A percentile compares a stretch with the other conserved stretches of the same genome.
These are phyloP conservation scores for Megalops cyprinoides DNA, from an alignment of 2,797 vertebrate species.

Conservation along the genomic window DNA sequence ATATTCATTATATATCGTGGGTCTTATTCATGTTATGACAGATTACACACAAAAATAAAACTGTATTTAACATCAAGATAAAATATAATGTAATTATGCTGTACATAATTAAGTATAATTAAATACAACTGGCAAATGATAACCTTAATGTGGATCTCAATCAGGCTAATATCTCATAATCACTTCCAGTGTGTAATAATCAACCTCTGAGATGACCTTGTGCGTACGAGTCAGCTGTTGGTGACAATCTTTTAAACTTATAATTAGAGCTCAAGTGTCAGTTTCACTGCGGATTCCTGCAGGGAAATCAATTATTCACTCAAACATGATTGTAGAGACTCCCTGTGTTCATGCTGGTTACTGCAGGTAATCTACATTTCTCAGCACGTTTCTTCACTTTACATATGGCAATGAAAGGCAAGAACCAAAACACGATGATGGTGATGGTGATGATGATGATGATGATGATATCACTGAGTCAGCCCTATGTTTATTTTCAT, in stretches of 20 bases:
- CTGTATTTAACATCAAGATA: neutral
- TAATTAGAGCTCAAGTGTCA: neutral
- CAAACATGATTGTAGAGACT: slow-evolving; percentile 4
- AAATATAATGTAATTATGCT: neutral
- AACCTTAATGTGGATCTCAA: neutral
- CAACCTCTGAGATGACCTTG: slow-evolving; percentile 3
- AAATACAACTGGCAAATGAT: neutral
- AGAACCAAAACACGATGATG: neutral
- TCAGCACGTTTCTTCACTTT: neutral
- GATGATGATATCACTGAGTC: no score
- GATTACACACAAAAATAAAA: neutral
- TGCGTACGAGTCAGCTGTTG: neutral
- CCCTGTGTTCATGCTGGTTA: neutral
- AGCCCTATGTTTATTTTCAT: no score
- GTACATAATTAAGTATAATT: slow-evolving; percentile 5
- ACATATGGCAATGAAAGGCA: neutral
- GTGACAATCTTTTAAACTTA: neutral
- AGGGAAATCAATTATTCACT: neutral
- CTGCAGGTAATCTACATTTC: neutral
- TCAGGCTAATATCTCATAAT: neutral
- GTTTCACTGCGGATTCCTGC: neutral
- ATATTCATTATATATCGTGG: no score
- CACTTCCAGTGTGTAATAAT: neutral
- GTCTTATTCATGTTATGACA: no score
- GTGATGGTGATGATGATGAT: no score